Evolutionary conservation across 2,113 vertebrate species (phyloP), one percentile per base, ranked within the genome.

Genomic region (Nyctibius bracteatus): DNA sequence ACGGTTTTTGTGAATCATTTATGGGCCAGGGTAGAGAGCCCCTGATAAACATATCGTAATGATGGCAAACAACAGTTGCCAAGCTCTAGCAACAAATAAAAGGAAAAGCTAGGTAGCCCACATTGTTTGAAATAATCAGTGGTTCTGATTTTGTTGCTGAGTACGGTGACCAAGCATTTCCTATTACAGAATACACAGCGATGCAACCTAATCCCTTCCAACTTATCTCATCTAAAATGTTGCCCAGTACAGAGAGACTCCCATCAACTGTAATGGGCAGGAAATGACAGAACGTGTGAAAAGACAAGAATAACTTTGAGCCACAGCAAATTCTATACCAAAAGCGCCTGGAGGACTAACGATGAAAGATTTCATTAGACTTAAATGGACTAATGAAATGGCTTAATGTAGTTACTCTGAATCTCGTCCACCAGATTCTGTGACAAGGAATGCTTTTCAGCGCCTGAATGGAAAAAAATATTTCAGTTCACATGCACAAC

Each of bases 281-380:
- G 55, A 90, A 95, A 88, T 88, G 88, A 66, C 73, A 95, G 75
- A 81, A 95, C 7, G 58, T 97, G 94, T 92, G 92, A 94, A 97
- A 94, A 95, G 89, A 93, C 84, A 88, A 88, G 81, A 95, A 80
- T 84, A 96, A 92, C 70, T 77, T 88, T 88, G 90, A 88, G 74
- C 72, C 58, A 21, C 77, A 82, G 88, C 74, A 90, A 85, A 97
- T 91, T 93, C 89, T 94, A 72, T 86, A 89, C 84, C 62, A 72
- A 88, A 91, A 91, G 49, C 4, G 43, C 92, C 93, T 75, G 57
- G 43, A 89, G 90, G 93, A 67, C 62, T 89, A 80, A 86, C 3
- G 35, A 75, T 93, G 83, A 94, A 96, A 96, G 94, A 96, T 97
- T 96, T 96, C 70, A 91, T 97, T 97, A 96, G 90, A 79, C 21